These are phyloP conservation scores for Apaloderma vittatum DNA, from an alignment of 2,113 vertebrate genomes.

Conservation along the genomic window DNA sequence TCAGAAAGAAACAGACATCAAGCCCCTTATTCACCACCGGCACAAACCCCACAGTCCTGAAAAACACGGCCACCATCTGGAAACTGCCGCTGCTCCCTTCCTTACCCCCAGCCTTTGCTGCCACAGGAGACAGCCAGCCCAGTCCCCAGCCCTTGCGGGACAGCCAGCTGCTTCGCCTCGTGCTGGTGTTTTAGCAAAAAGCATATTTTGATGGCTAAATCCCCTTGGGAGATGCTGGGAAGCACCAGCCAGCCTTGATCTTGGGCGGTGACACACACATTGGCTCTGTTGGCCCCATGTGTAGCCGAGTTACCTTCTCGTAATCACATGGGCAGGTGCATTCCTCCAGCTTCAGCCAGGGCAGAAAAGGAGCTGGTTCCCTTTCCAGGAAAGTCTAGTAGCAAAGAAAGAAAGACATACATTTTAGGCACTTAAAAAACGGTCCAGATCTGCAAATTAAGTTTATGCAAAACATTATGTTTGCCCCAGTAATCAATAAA, in stretches of 20 bases:
- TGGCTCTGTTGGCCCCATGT: rapidly evolving
- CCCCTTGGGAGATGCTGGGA: background rate
- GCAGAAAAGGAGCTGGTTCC: background rate
- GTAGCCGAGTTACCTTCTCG: rapidly evolving
- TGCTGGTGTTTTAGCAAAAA: background rate
- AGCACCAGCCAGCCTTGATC: background rate
- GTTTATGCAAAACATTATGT: background rate
- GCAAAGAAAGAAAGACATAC: background rate
- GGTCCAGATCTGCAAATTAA: background rate
- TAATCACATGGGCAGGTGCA: background rate
- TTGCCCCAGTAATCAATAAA: background rate
- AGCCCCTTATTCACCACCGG: rapidly evolving
- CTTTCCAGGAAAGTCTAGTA: background rate
- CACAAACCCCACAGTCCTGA: background rate
- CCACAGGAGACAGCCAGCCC: background rate
- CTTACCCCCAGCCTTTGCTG: rapidly evolving
- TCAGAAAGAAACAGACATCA: background rate
- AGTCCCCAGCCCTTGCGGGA: background rate
- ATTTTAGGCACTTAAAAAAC: background rate
- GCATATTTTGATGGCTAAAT: background rate
- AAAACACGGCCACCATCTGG: rapidly evolving
- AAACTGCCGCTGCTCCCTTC: background rate
- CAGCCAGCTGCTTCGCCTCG: background rate
- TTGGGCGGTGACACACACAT: rapidly evolving
- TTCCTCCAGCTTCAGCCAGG: background rate